phyloP scores from a whole-genome alignment of 2,888 invertebrate genomes.

The Perizoma flavofasciatum region DNA sequence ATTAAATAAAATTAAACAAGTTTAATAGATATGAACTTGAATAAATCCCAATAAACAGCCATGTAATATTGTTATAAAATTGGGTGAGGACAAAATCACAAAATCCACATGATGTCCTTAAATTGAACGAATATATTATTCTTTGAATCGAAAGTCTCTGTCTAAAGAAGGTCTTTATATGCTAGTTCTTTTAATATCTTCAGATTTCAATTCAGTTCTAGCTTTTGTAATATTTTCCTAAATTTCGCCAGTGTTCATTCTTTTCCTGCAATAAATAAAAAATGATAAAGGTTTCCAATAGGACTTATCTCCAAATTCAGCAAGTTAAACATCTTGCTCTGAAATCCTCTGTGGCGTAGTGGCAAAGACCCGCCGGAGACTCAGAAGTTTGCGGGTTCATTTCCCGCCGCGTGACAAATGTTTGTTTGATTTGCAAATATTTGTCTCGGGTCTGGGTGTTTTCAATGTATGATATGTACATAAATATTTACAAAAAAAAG shows the following conservation, averaged over 20 bases:
- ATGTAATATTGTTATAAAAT: conserved; percentile 53
- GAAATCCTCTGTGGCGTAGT: too few species aligned
- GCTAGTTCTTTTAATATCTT: conserved; percentile 38
- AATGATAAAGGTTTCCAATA: too few species aligned
- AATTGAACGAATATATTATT: conserved; percentile 43
- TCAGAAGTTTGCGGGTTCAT: too few species aligned
- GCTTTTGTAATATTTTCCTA: conserved; percentile 46
- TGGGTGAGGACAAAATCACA: conserved; percentile 61
- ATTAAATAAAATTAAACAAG: conserved; percentile 4
- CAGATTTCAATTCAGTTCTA: conserved; percentile 44
- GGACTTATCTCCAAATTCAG: too few species aligned
- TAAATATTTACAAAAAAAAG: too few species aligned
- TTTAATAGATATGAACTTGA: conserved; percentile 40
- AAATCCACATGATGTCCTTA: conserved; percentile 47
- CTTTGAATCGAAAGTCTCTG: conserved; percentile 44
- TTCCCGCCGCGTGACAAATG: too few species aligned
- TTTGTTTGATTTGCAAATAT: too few species aligned
- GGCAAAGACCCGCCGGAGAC: too few species aligned
- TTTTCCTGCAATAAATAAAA: conserved; percentile 51
- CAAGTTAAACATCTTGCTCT: too few species aligned
- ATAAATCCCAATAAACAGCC: conserved; percentile 52
- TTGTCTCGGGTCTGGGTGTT: too few species aligned
- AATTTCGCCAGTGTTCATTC: conserved; percentile 45
- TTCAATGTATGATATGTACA: too few species aligned
- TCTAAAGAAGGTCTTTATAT: conserved; percentile 54